A percentile compares a stretch with the other conserved stretches of the same genome.
These are phyloP conservation scores for Meiosimyza platycephala DNA, from an alignment of 2,888 invertebrate genomes.

Conservation along the genomic window DNA sequence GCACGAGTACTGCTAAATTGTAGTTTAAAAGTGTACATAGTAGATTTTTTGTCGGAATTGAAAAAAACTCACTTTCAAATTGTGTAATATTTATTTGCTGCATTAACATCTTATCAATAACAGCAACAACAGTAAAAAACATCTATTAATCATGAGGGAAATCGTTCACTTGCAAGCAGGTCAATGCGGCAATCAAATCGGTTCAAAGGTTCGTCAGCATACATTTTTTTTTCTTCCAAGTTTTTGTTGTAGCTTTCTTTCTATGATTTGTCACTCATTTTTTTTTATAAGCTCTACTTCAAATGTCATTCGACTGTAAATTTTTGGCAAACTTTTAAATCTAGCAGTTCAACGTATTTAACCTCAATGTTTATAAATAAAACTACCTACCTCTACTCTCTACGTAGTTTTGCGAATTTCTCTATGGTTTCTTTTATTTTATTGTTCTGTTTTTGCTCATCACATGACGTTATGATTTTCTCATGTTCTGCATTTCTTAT, in stretches of 20 bases:
- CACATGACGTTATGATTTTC: too few relatives aligned
- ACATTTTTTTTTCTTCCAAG: not conserved
- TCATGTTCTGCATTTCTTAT: too few relatives aligned
- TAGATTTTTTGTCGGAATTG: too few relatives aligned
- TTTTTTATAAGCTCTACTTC: too few relatives aligned
- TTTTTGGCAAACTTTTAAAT: not conserved
- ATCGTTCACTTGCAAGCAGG: conserved; percentile 92
- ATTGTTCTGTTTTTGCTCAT: too few relatives aligned
- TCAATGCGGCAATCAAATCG: conserved; percentile 93
- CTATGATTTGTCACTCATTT: not conserved
- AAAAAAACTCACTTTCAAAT: not conserved
- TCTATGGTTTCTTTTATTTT: too few relatives aligned
- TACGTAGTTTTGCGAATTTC: too few relatives aligned
- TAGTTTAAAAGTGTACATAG: too few relatives aligned
- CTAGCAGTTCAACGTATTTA: conserved; percentile 11
- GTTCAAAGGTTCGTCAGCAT: conserved; percentile 80
- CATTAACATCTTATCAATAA: not conserved
- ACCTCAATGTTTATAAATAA: conserved; percentile 33
- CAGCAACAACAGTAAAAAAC: not conserved
- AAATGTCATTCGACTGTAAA: too few relatives aligned
- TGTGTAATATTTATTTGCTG: not conserved
- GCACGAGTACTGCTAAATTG: too few relatives aligned
- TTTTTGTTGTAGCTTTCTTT: not conserved
- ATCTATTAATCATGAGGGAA: conserved; percentile 79
- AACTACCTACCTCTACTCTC: not conserved